A percentile compares a stretch with the other conserved stretches of the same genome.
phyloP scores from a whole-genome alignment of 2,888 invertebrate species.

The Pyrochroa serraticornis region DNA sequence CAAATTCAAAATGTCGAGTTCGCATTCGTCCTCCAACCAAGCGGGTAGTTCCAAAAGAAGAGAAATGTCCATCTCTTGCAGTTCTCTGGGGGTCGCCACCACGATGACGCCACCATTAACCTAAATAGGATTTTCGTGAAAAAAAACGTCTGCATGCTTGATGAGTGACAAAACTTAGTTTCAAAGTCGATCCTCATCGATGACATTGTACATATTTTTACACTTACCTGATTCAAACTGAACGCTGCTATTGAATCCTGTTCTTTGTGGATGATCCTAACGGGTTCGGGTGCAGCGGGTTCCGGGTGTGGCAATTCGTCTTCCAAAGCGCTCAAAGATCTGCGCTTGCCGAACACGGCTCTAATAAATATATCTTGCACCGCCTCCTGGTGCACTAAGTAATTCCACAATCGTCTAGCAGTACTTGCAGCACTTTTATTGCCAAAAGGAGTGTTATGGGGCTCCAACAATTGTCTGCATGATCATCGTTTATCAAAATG shows the following conservation, averaged over 20 bases:
- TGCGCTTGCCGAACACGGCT: slow-evolving; percentile 87
- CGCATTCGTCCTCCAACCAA: slow-evolving; percentile 97
- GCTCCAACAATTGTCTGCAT: slow-evolving; percentile 86
- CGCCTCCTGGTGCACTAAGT: slow-evolving; percentile 87
- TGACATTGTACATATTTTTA: too few relatives aligned
- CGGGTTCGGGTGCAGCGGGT: slow-evolving; percentile 70
- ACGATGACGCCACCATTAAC: slow-evolving; percentile 83
- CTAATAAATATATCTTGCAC: slow-evolving; percentile 94
- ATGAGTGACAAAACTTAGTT: not conserved
- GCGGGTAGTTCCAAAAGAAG: slow-evolving; percentile 85
- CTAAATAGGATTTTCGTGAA: slow-evolving; percentile 52
- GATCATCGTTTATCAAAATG: slow-evolving; percentile 30
- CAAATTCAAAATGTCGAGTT: slow-evolving; percentile 90
- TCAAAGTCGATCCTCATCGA: too few relatives aligned
- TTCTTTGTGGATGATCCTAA: slow-evolving; percentile 97
- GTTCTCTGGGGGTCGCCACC: slow-evolving; percentile 91
- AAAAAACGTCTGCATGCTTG: slow-evolving; percentile 4
- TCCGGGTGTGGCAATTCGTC: slow-evolving; percentile 57
- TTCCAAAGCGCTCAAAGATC: slow-evolving; percentile 63
- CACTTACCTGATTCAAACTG: slow-evolving; percentile 86
- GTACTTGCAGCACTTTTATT: slow-evolving; percentile 74
- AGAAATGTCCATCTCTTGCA: slow-evolving; percentile 97
- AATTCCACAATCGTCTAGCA: slow-evolving; percentile 88
- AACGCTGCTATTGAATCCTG: slow-evolving; percentile 98
- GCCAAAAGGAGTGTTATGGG: slow-evolving; percentile 94